phyloP scores from a whole-genome alignment of 2,113 vertebrate genomes.

The Diadophis punctatus region DNA sequence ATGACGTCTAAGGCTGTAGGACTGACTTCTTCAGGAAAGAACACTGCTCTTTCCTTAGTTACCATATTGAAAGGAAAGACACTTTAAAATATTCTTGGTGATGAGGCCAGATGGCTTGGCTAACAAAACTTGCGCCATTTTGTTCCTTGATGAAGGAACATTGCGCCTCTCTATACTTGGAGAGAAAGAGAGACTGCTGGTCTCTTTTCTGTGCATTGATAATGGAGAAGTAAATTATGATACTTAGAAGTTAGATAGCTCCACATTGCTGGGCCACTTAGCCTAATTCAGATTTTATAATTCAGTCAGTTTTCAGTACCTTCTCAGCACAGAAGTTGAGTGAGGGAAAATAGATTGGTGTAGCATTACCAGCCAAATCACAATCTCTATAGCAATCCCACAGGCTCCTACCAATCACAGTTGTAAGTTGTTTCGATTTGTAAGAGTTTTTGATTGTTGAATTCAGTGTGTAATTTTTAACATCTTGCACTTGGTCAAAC shows the following conservation, averaged over 20 bases:
- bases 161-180: neutral
- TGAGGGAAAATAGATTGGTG: neutral
- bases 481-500: neutral
- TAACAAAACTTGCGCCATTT: neutral
- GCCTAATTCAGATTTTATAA: neutral
- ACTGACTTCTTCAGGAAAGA: neutral
- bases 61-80: neutral
- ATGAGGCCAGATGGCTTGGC: neutral
- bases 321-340: neutral
- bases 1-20: neutral
- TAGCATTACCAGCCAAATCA: neutral
- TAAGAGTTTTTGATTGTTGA: too few relatives aligned
- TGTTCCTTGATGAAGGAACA: neutral
- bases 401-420: neutral
- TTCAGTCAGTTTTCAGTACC: neutral
- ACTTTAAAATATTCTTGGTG: neutral
- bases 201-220: neutral
- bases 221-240: neutral
- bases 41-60: neutral
- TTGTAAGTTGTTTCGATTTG: neutral
- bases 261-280: neutral
- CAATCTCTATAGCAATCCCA: neutral
- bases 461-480: neutral
- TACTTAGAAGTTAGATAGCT: neutral
- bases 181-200: neutral